Percentiles rank a stretch among this genome's conserved stretches.
Evolutionary conservation across 2,113 vertebrate species (phyloP).

Genomic region (Catharus fuscescens): DNA sequence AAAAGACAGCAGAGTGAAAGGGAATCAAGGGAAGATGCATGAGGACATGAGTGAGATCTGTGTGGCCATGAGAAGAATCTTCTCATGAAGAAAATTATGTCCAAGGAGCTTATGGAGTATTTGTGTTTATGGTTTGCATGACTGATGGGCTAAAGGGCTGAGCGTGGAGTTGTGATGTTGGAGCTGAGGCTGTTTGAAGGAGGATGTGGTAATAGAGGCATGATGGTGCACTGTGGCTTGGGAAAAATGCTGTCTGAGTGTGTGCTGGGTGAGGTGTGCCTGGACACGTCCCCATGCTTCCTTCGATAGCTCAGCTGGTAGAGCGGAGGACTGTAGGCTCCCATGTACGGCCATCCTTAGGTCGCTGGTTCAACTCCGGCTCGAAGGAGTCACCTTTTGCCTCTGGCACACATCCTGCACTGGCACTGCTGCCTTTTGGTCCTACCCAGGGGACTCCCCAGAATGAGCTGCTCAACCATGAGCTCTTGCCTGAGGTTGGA

Average conservation of each 20-base stretch:
- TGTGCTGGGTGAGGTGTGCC: not conserved
- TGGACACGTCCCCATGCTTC: rapidly evolving
- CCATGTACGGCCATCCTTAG: slow-evolving; percentile 74
- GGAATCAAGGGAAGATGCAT: not conserved
- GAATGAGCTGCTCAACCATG: too few species aligned
- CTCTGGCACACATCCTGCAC: not conserved
- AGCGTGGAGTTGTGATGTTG: rapidly evolving
- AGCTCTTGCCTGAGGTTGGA: too few species aligned
- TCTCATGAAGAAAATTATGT: not conserved
- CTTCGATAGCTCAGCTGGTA: slow-evolving; percentile 88
- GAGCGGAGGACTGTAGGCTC: slow-evolving; percentile 86
- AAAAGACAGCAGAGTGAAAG: not conserved
- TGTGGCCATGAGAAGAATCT: not conserved
- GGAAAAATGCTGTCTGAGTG: not conserved
- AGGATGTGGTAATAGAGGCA: not conserved
- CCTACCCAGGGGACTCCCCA: not conserved
- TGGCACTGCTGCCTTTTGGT: not conserved
- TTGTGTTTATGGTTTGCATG: not conserved
- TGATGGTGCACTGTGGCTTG: not conserved
- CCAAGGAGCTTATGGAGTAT: not conserved
- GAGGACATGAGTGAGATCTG: rapidly evolving
- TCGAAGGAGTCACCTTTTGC: not conserved
- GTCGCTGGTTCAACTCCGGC: slow-evolving; percentile 83
- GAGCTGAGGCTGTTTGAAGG: not conserved
- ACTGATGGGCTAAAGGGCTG: not conserved